Conservation (phyloP, 2,113 vertebrate species). For the Thalassarche chlororhynchos region DNA sequence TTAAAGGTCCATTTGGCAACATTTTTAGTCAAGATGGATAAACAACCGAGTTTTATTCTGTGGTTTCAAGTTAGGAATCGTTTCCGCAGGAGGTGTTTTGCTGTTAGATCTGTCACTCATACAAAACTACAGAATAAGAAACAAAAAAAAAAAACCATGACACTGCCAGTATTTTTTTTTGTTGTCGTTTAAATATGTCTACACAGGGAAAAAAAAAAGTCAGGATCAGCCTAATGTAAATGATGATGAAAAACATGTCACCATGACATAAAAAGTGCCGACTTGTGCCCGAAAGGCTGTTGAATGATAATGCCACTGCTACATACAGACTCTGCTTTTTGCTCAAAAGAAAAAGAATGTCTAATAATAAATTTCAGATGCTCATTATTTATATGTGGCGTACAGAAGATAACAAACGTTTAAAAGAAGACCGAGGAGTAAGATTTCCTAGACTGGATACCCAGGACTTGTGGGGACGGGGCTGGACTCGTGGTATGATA, state of each 20-base stretch:
- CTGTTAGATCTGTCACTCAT: constrained; percentile 64
- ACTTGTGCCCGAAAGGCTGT: constrained; percentile 29
- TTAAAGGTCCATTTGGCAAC: constrained; percentile 76
- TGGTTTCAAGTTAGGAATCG: constrained; percentile 62
- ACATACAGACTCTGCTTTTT: constrained; percentile 42
- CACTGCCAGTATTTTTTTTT: constrained; percentile 31
- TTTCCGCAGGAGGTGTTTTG: constrained; percentile 30
- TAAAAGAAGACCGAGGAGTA: constrained; percentile 34
- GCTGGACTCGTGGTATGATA: neutral
- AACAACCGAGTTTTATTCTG: constrained; percentile 41
- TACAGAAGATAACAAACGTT: constrained; percentile 12
- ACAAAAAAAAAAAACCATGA: constrained; percentile 5
- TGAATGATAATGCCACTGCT: constrained; percentile 45
- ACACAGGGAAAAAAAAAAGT: neutral
- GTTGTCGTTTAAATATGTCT: constrained; percentile 52
- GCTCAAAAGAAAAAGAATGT: constrained; percentile 49
- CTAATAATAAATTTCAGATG: constrained; percentile 9
- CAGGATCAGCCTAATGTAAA: constrained; percentile 50
- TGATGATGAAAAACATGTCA: constrained; percentile 13
- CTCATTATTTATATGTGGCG: constrained; percentile 27
- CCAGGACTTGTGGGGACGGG: neutral
- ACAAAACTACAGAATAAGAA: constrained; percentile 50
- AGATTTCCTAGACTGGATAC: constrained; percentile 14
- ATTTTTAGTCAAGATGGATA: constrained; percentile 58
- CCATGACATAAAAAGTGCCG: constrained; percentile 46